Base-by-base conservation (phyloP, 2,797 vertebrate genomes). In the Helicolenus hilgendorfi region DNA sequence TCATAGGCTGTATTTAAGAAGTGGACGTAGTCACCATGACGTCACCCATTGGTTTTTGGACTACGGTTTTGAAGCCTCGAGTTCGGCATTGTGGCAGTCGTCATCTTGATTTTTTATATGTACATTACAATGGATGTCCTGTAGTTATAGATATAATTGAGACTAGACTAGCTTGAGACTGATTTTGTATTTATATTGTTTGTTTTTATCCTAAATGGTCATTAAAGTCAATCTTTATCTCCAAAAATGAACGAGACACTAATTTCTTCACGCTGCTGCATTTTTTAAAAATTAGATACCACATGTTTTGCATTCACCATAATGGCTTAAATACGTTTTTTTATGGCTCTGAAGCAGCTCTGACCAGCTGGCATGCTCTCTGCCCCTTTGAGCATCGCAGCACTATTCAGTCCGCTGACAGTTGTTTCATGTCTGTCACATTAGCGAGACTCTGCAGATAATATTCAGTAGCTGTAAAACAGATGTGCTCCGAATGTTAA, bases 391-490 rank as follows among this genome's bases (percentile, higher is more conserved):
- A 81, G 81, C 60, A 29, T 78, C 24, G 2, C 67, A 55, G 67
- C 64, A 38, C 68, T 27, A 14, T 77, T 71, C 41, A 82, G 81
- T 72, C 41, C 11, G 8, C 77, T 72, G 73, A 87, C 89, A 86
- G 67, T 86, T 84, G 81, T 85, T 89, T 87, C 78, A 74, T 58
- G 71, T 89, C 83, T 38, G 79, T 88, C 85, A 86, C 84, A 87
- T 84, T 68, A 63, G 58, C 55, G 13, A 73, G 24, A 84, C 72
- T 77, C 79, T 84, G 84, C 72, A 82, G 59, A 89, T 82, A 86
- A 84, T 76, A 60, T 87, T 56, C 41, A 73, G 36, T 86, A 45
- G 80, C 81, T 89, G 85, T 65, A 88, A 89, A 90, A 86, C 85
- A 89, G 84, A 93, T 88, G 83, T 80, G 77, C 72, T 67, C 71